Evolutionary conservation across 1,140 invertebrate genomes (phyloP), one percentile per base, ranked within the genome.

Genomic region (Bombyx mori): DNA sequence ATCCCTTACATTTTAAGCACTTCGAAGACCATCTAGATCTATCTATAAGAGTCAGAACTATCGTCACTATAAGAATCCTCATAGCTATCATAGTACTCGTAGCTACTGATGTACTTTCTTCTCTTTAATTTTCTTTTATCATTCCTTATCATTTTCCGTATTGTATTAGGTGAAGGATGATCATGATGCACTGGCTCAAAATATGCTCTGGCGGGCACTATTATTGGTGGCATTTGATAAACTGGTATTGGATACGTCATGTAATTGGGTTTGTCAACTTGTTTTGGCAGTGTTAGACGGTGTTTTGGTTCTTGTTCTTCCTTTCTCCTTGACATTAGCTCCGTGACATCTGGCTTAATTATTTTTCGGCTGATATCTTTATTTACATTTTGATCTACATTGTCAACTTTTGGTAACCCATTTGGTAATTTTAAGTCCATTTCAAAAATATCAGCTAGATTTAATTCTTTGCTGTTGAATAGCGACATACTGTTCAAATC

Each of bases 111-210:
- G 10, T 51, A 6, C 8, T 49, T 59, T 12, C 12, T 53, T 35
- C 26, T 56, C 35, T 54, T 58, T n/a, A 45, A 47, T 42, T 54
- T 53, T 52, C 22, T 71, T 50, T 58, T 69, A 49, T 77, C 74
- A n/a, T 47, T 56, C 44, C 55, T 66, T 12, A 85, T 71, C 6
- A 79, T 47, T 48, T 57, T 62, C 42, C 58, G 66, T 18, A 85
- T 69, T 26, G 68, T 53, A 10, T 71, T 10, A 0, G 75, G 44
- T 22, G 79, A 75, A 7, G 82, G 82, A 46, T 85, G 82, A 44
- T 82, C 57, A 52, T 85, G 82, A 8, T 60, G 57, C 9, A 85
- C 80, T 6, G 73, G 75, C 50, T 85, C 77, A 50, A 55, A 85
- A 8, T 69, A 66, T 2, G 75, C 63, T 48, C 61, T 67, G 9